phyloP scores from a whole-genome alignment of 2,113 vertebrate genomes.

The Erinaceus europaeus region DNA sequence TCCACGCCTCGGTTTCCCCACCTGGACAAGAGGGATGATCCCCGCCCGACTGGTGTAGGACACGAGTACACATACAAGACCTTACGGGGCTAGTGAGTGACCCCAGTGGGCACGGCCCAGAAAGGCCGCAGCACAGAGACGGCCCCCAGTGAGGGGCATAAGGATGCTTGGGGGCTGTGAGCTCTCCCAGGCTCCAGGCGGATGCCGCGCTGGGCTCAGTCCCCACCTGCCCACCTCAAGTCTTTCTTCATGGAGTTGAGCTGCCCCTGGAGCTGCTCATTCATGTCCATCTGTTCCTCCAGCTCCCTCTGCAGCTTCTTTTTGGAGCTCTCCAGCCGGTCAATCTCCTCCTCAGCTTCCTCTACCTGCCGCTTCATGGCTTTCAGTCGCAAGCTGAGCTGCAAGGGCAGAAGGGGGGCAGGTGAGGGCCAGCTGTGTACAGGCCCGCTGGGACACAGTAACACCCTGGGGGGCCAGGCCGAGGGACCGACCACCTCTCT shows the following conservation, averaged over 20 bases:
- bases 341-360: conserved; percentile 96
- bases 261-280: conserved; percentile 94
- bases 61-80: too few relatives aligned
- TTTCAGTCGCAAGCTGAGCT: conserved; percentile 96
- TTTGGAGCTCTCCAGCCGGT: conserved; percentile 92
- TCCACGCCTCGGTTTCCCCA: too few relatives aligned
- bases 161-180: too few relatives aligned
- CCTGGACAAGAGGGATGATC: too few relatives aligned
- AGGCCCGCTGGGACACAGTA: neutral
- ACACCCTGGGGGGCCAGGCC: neutral
- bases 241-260: conserved; percentile 89
- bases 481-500: neutral
- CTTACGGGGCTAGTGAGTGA: too few relatives aligned
- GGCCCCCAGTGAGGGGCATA: too few relatives aligned
- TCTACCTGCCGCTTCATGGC: conserved; percentile 97
- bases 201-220: too few relatives aligned
- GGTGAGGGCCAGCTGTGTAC: neutral
- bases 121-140: too few relatives aligned
- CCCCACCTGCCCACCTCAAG: conserved; percentile 84
- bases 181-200: neutral
- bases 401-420: neutral
- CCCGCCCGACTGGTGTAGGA: too few relatives aligned
- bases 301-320: conserved; percentile 16
- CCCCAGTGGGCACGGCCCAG: too few relatives aligned
- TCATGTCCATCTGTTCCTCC: conserved; percentile 81